Percentiles rank a stretch among this genome's conserved stretches.
phyloP scores from a whole-genome alignment of 2,113 vertebrate species.

The Cyrtonyx montezumae region DNA sequence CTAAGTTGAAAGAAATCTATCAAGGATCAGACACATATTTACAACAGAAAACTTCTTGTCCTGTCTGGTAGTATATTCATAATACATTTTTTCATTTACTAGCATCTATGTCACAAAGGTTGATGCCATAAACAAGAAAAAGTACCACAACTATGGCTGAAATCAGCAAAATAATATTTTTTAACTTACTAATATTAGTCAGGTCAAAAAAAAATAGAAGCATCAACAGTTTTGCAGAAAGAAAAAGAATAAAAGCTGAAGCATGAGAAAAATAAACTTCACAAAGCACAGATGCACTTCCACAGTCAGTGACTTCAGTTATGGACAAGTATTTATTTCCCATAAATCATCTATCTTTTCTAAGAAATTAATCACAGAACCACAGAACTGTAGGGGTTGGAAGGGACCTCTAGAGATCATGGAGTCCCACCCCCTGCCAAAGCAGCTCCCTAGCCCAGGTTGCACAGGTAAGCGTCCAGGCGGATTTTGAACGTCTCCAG shows the following conservation, averaged over 20 bases:
- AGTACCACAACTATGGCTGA: background rate
- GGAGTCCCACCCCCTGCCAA: too few species aligned
- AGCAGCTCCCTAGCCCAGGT: too few species aligned
- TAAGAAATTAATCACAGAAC: too few species aligned
- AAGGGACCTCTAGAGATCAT: too few species aligned
- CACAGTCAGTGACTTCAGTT: background rate
- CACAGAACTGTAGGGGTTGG: too few species aligned
- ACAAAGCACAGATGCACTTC: background rate
- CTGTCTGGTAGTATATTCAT: background rate
- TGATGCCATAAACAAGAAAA: accelerated
- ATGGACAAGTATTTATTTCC: background rate
- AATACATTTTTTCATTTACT: background rate
- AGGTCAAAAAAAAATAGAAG: background rate
- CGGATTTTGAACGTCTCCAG: too few species aligned
- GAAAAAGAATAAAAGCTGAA: background rate
- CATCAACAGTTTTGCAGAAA: background rate
- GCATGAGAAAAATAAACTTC: accelerated
- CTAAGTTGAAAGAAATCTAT: background rate
- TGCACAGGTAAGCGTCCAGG: too few species aligned
- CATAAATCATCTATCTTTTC: background rate
- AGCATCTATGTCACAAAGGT: background rate
- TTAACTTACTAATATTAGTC: background rate
- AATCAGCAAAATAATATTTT: background rate
- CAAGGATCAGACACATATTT: background rate
- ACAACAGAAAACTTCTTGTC: background rate